Base-by-base conservation (phyloP, 2,113 vertebrate species). In the Sceloporus tristichus region DNA sequence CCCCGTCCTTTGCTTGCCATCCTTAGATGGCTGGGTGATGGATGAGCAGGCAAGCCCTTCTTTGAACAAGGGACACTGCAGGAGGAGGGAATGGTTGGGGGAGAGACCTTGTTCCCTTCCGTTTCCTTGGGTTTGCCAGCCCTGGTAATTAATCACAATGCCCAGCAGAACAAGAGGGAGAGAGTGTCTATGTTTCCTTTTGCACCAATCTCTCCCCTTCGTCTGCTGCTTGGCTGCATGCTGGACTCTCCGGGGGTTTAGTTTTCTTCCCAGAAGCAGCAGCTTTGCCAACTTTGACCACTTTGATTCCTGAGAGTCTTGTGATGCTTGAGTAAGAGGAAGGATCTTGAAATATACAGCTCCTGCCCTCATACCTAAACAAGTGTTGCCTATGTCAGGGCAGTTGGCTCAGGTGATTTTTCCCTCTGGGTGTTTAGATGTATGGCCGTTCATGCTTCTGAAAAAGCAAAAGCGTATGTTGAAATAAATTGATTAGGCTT, bases 61-160 rank as follows among this genome's bases (percentile, higher is more conserved):
- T 84, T 27, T 88, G 73, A 42, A 40, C 53, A n/a, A 21, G 2
- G 62, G 2, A 80, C 74, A 62, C 29, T 29, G 27, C 68, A 1
- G 68, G 3, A 29, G 68, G 68, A 79, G 68, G 68, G 27, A 10
- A 71, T 27, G 23, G 23, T 18, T 53, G 3, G 1, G 54, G 7
- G 76, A 2, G 71, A 80, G 80, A 82, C 21, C 29, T 18, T 1
- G 7, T 66, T 80, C 53, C 89, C 88, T 81, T 82, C 86, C 0
- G 9, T 79, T 91, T 40, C 0, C 81, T 27, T 18, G 29, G 66
- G 40, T 74, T 91, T 38, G 29, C 70, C 75, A 9, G 27, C 23
- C 81, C 84, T 75, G 53, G 0, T 79, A 56, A 92, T 91, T 87
- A 81, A 90, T 90, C 89, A 79, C 79, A 0, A 0, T 59, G 81